These are phyloP conservation scores for Dicentrarchus labrax DNA, from an alignment of 2,113 vertebrate species.

Conservation along the genomic window DNA sequence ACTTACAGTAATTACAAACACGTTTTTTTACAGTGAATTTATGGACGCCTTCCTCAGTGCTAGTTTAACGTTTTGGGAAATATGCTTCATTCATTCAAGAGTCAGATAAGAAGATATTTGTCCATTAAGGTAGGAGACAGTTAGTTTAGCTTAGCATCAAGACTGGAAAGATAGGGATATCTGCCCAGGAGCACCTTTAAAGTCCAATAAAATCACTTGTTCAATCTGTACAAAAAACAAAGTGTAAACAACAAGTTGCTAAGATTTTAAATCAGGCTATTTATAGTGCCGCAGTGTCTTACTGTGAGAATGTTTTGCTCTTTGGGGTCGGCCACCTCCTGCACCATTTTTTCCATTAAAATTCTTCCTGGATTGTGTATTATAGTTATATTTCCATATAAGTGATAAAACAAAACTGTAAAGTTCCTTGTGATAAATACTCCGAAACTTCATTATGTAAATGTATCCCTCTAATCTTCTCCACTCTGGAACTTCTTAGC, in stretches of 20 bases:
- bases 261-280: neutral
- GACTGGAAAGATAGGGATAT: neutral
- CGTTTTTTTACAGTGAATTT: neutral
- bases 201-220: too few relatives aligned
- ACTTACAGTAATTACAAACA: neutral
- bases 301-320: too few relatives aligned
- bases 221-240: too few relatives aligned
- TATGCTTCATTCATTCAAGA: neutral
- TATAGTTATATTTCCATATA: neutral
- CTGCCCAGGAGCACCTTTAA: neutral
- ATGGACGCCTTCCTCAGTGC: neutral
- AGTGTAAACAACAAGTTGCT: neutral
- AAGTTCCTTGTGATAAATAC: neutral
- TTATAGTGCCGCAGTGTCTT: too few relatives aligned
- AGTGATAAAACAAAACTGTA: neutral
- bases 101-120: neutral
- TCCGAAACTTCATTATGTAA: neutral
- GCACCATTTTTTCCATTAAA: neutral
- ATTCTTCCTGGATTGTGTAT: neutral
- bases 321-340: neutral
- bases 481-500: constrained; percentile 2
- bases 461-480: constrained; percentile 49
- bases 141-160: neutral
- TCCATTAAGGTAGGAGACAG: neutral
- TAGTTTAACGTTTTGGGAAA: neutral